phyloP scores from a whole-genome alignment of 2,113 vertebrate species.

The Mola mola region DNA sequence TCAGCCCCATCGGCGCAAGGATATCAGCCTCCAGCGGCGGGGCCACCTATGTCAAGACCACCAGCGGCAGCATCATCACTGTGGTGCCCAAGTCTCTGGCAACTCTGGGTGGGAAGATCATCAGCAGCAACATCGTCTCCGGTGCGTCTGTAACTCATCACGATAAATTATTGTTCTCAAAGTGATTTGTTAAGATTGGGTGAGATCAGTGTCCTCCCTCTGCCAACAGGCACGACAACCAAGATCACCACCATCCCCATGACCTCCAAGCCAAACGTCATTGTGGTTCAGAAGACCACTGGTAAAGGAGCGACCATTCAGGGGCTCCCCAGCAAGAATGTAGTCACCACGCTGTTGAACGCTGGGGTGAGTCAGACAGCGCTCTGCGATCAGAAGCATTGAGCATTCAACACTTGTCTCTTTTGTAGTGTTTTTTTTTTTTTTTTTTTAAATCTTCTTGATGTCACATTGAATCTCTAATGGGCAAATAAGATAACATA shows the following conservation, averaged over 20 bases:
- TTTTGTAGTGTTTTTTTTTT: too few species aligned
- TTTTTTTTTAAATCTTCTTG: too few species aligned
- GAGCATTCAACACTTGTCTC: too few species aligned
- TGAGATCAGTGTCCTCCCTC: not conserved
- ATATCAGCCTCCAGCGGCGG: conserved; percentile 89
- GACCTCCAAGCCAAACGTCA: conserved; percentile 98
- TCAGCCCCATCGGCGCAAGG: conserved; percentile 88
- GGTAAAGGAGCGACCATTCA: conserved; percentile 98
- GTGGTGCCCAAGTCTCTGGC: conserved; percentile 98
- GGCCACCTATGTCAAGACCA: conserved; percentile 96
- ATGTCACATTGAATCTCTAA: too few species aligned
- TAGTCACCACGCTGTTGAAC: conserved; percentile 95
- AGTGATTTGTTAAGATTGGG: not conserved
- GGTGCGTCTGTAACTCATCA: conserved; percentile 77
- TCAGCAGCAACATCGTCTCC: conserved; percentile 97
- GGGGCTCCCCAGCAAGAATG: conserved; percentile 95
- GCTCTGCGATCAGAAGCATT: too few species aligned
- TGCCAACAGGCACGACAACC: conserved; percentile 90
- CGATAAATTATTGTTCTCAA: too few species aligned
- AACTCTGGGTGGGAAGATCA: conserved; percentile 94
- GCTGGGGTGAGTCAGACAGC: conserved; percentile 87
- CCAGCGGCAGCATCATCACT: conserved; percentile 98
- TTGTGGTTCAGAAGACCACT: conserved; percentile 98
- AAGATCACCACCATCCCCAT: conserved; percentile 99
- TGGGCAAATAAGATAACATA: too few species aligned